These are phyloP conservation scores for Emydura subglobosa DNA, from an alignment of 2,113 vertebrate species.

Conservation along the genomic window DNA sequence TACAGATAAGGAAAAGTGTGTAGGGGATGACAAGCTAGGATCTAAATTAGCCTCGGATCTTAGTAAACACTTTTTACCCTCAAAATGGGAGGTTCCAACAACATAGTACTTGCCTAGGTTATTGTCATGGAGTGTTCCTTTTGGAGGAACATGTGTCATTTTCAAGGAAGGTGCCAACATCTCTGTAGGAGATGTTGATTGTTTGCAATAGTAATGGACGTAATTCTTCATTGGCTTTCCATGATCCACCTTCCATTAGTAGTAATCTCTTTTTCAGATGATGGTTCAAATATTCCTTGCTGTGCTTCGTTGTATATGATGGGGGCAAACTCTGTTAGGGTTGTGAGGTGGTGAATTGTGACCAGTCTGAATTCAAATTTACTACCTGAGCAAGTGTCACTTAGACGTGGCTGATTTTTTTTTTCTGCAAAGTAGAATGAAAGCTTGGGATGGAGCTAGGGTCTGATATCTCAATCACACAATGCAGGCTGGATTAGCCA, in stretches of 20 bases:
- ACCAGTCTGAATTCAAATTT: background rate
- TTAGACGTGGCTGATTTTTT: background rate
- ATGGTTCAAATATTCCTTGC: background rate
- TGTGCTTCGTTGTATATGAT: background rate
- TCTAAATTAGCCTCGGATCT: background rate
- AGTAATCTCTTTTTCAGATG: background rate
- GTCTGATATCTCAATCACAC: background rate
- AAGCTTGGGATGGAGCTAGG: background rate
- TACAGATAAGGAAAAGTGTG: background rate
- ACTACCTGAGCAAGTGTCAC: background rate
- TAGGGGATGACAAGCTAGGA: background rate
- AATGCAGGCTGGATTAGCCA: conserved; percentile 38
- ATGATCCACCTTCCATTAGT: background rate
- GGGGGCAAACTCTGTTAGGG: background rate
- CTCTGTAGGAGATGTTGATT: background rate
- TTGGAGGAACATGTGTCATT: background rate
- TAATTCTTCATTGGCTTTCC: background rate
- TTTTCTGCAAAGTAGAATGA: background rate
- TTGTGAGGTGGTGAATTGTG: background rate
- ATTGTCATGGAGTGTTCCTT: background rate
- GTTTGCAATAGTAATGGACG: background rate
- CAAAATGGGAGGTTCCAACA: background rate
- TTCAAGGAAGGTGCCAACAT: background rate
- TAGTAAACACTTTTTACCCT: background rate
- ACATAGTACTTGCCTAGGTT: rapidly evolving